Evolutionary conservation across 2,888 invertebrate species (phyloP), one percentile per base, ranked within the genome.

Genomic region (Hydrotaea diabolus): DNA sequence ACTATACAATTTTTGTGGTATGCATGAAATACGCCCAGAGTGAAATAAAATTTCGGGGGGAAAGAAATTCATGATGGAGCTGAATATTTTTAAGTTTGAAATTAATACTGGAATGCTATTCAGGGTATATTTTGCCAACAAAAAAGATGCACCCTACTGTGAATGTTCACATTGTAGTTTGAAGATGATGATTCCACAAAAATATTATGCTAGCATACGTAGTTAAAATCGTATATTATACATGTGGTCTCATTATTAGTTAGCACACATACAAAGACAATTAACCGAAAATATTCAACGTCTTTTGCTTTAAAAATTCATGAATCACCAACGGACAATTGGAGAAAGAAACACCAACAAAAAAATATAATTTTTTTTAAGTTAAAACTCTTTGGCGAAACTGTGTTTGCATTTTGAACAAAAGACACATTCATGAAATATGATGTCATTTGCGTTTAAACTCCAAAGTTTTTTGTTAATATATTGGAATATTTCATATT

Each of bases 401-500:
- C 43, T 49, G 39, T 73, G 13, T 46, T 69, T 77, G 57, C 39
- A 43, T 57, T 69, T 57, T 19, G 26, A 19, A 23, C 23, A 26
- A 55, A 55, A 55, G 17, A 49, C 49, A 49, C 53, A 43, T 26
- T 26, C 59, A 78, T 23, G 62, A 69, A 43, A 69, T 69, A 69
- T 69, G 69, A 69, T 69, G 69, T 69, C 69, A 69, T 69, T 46
- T 21, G 21, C 11, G 43, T 69, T 69, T 11, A 46, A 69, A 69
- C 43, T 69, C n/a, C n/a, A n/a, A n/a, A n/a, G n/a, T n/a, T n/a
- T 43, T 69, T 46, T 36, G 17, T 69, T 66, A 21, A 21, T 39
- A 13, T 46, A 69, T 46, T 69, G 69, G 23, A 43, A 46, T 69
- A 43, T 66, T 69, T 81, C 73, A 81, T 77, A 49, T 79, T 73